Conservation (phyloP, 2,113 vertebrate genomes). For the Spheniscus mendiculus region DNA sequence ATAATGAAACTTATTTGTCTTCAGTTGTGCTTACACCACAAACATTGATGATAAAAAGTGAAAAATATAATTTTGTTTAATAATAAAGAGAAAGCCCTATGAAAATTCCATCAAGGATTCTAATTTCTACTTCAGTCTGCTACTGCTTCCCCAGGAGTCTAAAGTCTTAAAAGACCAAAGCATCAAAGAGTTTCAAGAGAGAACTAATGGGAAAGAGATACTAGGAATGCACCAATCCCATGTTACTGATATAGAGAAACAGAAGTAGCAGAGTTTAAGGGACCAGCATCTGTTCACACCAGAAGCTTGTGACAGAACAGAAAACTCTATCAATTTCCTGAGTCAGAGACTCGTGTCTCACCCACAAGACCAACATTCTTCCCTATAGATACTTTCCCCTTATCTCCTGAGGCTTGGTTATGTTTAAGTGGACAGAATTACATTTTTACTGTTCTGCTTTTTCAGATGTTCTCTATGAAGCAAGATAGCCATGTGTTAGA, state of each 20-base stretch:
- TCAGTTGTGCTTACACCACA: not conserved
- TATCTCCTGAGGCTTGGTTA: not conserved
- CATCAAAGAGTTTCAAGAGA: not conserved
- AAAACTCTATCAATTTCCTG: not conserved
- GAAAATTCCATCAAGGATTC: not conserved
- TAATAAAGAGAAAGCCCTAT: not conserved
- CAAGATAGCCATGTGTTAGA: not conserved
- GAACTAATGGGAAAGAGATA: not conserved
- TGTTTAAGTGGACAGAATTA: not conserved
- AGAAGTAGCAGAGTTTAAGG: not conserved
- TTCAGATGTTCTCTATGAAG: not conserved
- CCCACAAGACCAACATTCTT: not conserved
- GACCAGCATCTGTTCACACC: not conserved
- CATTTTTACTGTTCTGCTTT: slow-evolving; percentile 2
- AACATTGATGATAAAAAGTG: not conserved
- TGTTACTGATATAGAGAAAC: not conserved
- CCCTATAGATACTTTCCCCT: not conserved
- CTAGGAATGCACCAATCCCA: not conserved
- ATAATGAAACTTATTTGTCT: not conserved
- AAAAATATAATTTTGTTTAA: not conserved
- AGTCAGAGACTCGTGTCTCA: not conserved
- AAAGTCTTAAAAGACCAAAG: not conserved
- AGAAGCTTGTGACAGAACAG: not conserved
- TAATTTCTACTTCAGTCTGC: not conserved
- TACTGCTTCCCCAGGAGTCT: not conserved